Evolutionary conservation across 1,140 invertebrate species (phyloP).

Genomic region (Ceratosolen fusciceps): DNA sequence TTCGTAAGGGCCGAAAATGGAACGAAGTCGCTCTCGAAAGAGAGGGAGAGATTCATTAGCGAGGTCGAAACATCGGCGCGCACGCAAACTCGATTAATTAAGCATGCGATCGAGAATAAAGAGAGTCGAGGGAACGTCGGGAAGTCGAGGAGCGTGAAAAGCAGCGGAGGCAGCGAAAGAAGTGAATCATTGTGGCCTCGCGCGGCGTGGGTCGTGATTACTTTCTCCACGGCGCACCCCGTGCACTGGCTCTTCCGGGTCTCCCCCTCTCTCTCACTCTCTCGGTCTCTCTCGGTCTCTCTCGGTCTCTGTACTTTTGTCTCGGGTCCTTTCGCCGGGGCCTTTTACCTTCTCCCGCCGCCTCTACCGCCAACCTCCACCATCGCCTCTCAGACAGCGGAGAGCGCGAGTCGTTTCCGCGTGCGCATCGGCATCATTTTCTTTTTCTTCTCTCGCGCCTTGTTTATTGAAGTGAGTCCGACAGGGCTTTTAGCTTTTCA

Average conservation of each 20-base stretch:
- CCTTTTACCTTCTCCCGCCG: conserved; percentile 10
- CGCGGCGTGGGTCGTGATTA: conserved; percentile 30
- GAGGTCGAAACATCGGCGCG: no score
- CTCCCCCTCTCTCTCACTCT: conserved; percentile 37
- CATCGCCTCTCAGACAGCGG: background rate
- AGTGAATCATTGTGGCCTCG: conserved; percentile 21
- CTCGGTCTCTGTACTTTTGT: conserved; percentile 21
- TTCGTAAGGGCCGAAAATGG: no score
- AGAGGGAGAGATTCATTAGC: no score
- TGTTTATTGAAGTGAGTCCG: conserved; percentile 22
- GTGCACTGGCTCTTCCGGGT: conserved; percentile 50
- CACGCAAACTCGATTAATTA: background rate
- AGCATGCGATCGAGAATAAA: background rate
- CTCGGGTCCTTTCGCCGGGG: conserved; percentile 24
- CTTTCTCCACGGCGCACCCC: conserved; percentile 38
- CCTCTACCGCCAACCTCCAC: background rate
- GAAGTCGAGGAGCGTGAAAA: background rate
- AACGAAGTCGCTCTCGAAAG: no score
- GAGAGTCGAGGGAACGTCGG: background rate
- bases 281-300: conserved; percentile 28
- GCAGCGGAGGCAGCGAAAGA: background rate
- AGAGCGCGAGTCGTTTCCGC: conserved; percentile 28
- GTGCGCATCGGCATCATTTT: conserved; percentile 19
- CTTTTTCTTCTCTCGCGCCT: background rate
- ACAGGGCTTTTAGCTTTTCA: conserved; percentile 10